Conservation (phyloP, 2,888 invertebrate genomes). For the Tipula vernalis region DNA sequence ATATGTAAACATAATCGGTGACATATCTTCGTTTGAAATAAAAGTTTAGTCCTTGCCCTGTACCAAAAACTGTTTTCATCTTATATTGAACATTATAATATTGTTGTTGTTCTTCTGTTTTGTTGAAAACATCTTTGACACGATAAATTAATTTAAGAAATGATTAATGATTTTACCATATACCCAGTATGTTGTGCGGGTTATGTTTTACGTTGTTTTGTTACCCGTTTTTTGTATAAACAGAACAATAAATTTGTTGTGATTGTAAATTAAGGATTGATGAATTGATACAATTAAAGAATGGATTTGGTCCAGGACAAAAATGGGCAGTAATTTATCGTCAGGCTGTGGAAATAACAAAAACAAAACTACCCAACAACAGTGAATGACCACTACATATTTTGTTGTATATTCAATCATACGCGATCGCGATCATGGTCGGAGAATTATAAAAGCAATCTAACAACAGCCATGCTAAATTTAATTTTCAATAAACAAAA, state of each 20-base stretch:
- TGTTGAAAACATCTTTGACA: slow-evolving; percentile 7
- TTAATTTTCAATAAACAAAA: neutral
- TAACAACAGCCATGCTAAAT: neutral
- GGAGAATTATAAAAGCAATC: neutral
- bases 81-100: neutral
- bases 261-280: slow-evolving; percentile 8
- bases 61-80: neutral
- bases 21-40: neutral
- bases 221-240: neutral
- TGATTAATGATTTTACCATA: neutral
- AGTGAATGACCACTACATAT: neutral
- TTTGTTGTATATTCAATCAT: neutral
- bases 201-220: neutral
- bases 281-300: neutral
- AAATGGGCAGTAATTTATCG: neutral
- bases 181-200: neutral
- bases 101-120: neutral
- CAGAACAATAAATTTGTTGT: slow-evolving; percentile 5
- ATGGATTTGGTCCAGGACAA: neutral
- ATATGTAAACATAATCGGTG: slow-evolving; percentile 4
- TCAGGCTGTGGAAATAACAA: neutral
- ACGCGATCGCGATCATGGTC: neutral
- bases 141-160: slow-evolving; percentile 5
- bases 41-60: neutral
- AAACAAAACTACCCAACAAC: neutral